Base-by-base conservation (phyloP, 2,888 invertebrate species). In the Dilophus febrilis region DNA sequence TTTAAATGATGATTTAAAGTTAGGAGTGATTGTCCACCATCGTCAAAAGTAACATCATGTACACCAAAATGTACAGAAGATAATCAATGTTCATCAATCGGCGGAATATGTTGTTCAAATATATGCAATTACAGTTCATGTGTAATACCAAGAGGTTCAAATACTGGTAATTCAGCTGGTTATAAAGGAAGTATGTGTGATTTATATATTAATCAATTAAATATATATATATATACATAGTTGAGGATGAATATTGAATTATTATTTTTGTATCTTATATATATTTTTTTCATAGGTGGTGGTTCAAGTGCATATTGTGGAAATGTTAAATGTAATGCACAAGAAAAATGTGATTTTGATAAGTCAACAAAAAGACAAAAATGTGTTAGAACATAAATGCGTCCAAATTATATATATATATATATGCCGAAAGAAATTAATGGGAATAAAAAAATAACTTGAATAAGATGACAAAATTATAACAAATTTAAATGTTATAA, bases 101-200 rank as follows among this genome's bases (percentile, higher is more conserved):
- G 73, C 47, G 71, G 74, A 53, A 72, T 74, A 47, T 82, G 81
- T 56, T 77, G 77, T 49, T 66, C 72, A 8, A 81, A 82, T 58
- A 58, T 71, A 41, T 81, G 82, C 62, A 75, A 77, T 49, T 64
- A 66, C 37, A 74, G 71, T 53, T 80, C 80, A 2, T 82, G 82
- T 51, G 66, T 68, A 0, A 59, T 67, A 18, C 52, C 72, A 2
- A 64, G 64, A n/a, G n/a, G n/a, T 13, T 41, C 41, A 2, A 53
- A 55, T n/a, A 28, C 22, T 14, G 29, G n/a, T 19, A 31, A 16
- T 16, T 51, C 54, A 3, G 52, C 53, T 40, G 59, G 59, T 44
- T 66, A 66, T 48, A 64, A 66, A 48, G 53, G 56, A 42, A 49
- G 62, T 54, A 51, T 58, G 61, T 51, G 47, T 22, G 8, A 6